Evolutionary conservation across 2,888 invertebrate species (phyloP).

Genomic region (Auanema sp.): DNA sequence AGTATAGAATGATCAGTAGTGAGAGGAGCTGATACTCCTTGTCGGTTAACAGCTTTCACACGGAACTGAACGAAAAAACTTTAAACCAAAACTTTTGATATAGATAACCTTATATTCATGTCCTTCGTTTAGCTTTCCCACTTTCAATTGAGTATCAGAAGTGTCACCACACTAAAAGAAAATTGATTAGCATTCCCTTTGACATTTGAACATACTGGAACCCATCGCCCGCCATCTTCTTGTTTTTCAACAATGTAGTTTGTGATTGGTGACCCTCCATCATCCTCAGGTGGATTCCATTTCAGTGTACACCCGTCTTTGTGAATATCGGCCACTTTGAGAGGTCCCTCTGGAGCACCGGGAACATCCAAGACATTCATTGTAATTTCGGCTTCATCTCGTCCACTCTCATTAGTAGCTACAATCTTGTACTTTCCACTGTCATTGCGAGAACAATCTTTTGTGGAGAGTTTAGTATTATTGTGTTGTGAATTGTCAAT

Average conservation of each 20-base stretch:
- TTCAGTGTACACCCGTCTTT: constrained; percentile 84
- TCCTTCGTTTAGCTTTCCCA: constrained; percentile 84
- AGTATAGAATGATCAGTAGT: constrained; percentile 81
- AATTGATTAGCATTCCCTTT: background rate
- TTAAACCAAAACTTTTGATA: too few species aligned
- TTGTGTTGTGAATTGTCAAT: constrained; percentile 79
- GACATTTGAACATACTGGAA: constrained; percentile 41
- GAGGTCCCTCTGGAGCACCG: constrained; percentile 78
- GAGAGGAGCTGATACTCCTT: constrained; percentile 85
- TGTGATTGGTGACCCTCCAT: constrained; percentile 89
- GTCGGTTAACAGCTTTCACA: constrained; percentile 88
- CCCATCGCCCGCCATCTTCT: constrained; percentile 64
- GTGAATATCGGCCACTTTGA: constrained; percentile 80
- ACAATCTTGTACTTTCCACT: constrained; percentile 70
- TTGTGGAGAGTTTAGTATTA: constrained; percentile 79
- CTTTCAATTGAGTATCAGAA: constrained; percentile 60
- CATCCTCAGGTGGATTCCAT: constrained; percentile 80
- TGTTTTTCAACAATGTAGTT: constrained; percentile 86
- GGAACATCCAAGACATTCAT: constrained; percentile 75
- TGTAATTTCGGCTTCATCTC: constrained; percentile 67
- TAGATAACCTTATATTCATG: constrained; percentile 78
- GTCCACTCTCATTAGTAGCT: constrained; percentile 67
- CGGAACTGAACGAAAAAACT: constrained; percentile 71
- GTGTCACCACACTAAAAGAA: constrained; percentile 58
- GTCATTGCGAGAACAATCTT: constrained; percentile 77